Conservation (phyloP, 1,140 invertebrate genomes). For the Drosophila pallidifrons region DNA sequence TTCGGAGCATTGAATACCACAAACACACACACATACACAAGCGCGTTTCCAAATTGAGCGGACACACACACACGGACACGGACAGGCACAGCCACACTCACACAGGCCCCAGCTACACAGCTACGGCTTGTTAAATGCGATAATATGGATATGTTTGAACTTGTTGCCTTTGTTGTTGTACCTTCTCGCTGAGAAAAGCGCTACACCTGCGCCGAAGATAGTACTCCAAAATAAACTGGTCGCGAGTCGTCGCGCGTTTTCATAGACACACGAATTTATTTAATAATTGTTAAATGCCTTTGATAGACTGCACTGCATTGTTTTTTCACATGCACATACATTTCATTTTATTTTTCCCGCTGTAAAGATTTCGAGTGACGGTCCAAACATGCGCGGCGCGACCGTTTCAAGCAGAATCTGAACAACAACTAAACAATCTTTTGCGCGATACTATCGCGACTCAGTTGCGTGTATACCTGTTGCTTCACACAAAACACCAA, state of each 20-base stretch:
- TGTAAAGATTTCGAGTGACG: conserved; percentile 4
- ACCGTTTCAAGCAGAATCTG: conserved; percentile 43
- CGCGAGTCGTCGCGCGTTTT: neutral
- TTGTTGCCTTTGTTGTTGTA: conserved; percentile 58
- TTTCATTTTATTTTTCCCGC: conserved; percentile 31
- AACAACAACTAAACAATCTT: conserved; percentile 47
- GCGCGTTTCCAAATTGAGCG: conserved; percentile 64
- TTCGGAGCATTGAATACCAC: conserved; percentile 48
- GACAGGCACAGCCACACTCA: conserved; percentile 10
- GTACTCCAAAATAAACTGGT: conserved; percentile 4
- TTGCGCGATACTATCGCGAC: conserved; percentile 38
- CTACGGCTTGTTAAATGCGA: conserved; percentile 44
- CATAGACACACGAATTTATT: conserved; percentile 5
- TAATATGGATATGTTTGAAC: conserved; percentile 66
- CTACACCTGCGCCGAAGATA: conserved; percentile 49
- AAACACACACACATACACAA: conserved; percentile 54
- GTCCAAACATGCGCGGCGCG: conserved; percentile 29
- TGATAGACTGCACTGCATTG: neutral
- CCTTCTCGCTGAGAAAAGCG: conserved; percentile 20
- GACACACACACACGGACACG: conserved; percentile 27
- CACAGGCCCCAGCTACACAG: conserved; percentile 7
- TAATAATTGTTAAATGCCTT: conserved; percentile 14
- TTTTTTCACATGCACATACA: conserved; percentile 4
- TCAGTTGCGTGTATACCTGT: conserved; percentile 33
- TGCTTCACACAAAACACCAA: conserved; percentile 28